Evolutionary conservation across 2,113 vertebrate genomes (phyloP).

Genomic region (Dasyprocta punctata): DNA sequence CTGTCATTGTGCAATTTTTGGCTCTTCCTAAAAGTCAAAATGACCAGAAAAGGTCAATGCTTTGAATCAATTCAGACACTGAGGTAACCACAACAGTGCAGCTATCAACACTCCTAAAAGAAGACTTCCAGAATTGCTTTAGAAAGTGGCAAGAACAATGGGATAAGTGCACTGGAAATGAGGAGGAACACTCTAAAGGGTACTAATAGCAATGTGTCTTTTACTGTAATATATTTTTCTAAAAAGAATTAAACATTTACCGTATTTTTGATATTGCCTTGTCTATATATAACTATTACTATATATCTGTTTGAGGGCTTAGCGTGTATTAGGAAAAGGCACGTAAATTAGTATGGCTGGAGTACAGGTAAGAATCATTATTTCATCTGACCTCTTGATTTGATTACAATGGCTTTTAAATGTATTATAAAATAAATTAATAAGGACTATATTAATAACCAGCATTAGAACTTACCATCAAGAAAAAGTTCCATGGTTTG

Average conservation of each 20-base stretch:
- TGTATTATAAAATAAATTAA: background rate
- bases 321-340: background rate
- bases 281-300: background rate
- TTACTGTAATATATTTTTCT: background rate
- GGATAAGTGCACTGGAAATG: background rate
- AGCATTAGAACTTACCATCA: conserved; percentile 88
- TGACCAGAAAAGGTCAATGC: background rate
- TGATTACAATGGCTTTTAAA: background rate
- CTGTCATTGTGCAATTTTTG: background rate
- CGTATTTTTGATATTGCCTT: background rate
- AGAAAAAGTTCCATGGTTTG: conserved; percentile 95
- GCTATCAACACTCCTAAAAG: background rate
- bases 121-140: background rate
- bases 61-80: background rate
- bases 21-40: background rate
- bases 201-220: background rate
- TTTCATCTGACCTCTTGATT: background rate
- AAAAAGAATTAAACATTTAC: background rate
- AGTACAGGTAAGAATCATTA: background rate
- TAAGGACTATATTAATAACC: background rate
- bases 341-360: background rate
- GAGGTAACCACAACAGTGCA: background rate
- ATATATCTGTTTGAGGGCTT: background rate
- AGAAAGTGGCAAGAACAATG: background rate
- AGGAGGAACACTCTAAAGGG: background rate